Evolutionary conservation across 2,888 invertebrate species (phyloP).

Genomic region (Candidula unifasciata): DNA sequence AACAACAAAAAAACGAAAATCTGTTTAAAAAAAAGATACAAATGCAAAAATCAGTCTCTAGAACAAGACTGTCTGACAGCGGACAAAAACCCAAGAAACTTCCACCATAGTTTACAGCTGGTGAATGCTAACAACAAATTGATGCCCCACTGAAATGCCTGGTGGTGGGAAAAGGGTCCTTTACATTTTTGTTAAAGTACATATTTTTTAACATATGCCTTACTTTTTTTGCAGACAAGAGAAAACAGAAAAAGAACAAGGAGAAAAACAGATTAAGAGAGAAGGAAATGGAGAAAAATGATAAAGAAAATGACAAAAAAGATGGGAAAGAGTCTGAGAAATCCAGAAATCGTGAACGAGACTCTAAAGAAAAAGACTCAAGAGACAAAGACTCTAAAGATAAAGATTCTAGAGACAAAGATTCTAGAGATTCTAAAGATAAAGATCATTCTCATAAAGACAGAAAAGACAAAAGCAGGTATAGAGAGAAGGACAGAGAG

Average conservation of each 20-base stretch:
- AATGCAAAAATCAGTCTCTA: too few species aligned
- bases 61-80: too few species aligned
- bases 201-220: neutral
- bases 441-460: constrained; percentile 54
- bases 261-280: constrained; percentile 60
- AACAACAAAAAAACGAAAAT: too few species aligned
- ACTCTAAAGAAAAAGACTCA: constrained; percentile 3
- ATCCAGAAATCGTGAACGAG: constrained; percentile 17
- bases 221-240: constrained; percentile 56
- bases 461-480: constrained; percentile 58
- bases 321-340: constrained; percentile 64
- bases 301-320: constrained; percentile 67
- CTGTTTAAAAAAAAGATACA: too few species aligned
- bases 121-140: too few species aligned
- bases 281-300: constrained; percentile 78
- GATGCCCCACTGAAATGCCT: too few species aligned
- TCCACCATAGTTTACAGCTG: too few species aligned
- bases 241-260: constrained; percentile 63
- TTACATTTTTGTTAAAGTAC: too few species aligned
- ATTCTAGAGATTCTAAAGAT: neutral
- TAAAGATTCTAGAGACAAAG: constrained; percentile 57
- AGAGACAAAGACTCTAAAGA: constrained; percentile 50
- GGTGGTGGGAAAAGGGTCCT: too few species aligned
- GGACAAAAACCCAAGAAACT: too few species aligned
- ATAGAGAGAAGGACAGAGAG: constrained; percentile 42